Conservation (phyloP, 2,888 invertebrate species). For the Isoperla grammatica region DNA sequence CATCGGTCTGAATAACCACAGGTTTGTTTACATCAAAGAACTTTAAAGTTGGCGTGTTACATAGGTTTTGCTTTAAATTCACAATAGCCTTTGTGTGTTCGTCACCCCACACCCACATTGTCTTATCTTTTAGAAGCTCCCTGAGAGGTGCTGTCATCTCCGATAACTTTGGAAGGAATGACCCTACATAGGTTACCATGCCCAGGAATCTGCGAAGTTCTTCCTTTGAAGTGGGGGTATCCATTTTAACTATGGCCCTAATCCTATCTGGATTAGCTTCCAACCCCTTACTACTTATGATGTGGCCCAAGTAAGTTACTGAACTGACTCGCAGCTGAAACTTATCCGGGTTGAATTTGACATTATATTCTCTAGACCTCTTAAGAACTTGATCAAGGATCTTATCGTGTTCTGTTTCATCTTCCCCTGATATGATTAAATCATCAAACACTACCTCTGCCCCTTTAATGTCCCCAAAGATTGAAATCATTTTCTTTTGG, state of each 20-base stretch:
- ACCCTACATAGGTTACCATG: conserved; percentile 34
- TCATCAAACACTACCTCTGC: conserved; percentile 40
- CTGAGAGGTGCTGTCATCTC: too few species aligned
- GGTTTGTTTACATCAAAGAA: conserved; percentile 1
- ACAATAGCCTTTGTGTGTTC: conserved; percentile 10
- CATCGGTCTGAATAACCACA: neutral
- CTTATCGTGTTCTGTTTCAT: conserved; percentile 12
- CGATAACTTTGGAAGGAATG: conserved; percentile 35
- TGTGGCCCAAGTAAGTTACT: conserved; percentile 32
- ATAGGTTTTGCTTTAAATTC: too few species aligned
- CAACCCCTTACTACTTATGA: conserved; percentile 31
- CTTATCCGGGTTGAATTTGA: conserved; percentile 32
- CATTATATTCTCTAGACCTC: conserved; percentile 30
- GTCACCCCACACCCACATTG: conserved; percentile 21
- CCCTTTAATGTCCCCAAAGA: conserved; percentile 38
- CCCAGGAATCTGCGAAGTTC: conserved; percentile 36
- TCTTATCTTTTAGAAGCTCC: too few species aligned
- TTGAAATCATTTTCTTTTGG: conserved; percentile 32
- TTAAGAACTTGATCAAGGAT: conserved; percentile 20
- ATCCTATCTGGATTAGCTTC: neutral
- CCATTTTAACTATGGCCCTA: neutral
- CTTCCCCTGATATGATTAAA: conserved; percentile 33
- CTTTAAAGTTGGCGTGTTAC: too few species aligned
- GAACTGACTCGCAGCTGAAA: conserved; percentile 31
- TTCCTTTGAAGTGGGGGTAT: conserved; percentile 32